These are phyloP conservation scores for Syngnathus scovelli DNA, from an alignment of 2,113 vertebrate genomes.

Conservation along the genomic window DNA sequence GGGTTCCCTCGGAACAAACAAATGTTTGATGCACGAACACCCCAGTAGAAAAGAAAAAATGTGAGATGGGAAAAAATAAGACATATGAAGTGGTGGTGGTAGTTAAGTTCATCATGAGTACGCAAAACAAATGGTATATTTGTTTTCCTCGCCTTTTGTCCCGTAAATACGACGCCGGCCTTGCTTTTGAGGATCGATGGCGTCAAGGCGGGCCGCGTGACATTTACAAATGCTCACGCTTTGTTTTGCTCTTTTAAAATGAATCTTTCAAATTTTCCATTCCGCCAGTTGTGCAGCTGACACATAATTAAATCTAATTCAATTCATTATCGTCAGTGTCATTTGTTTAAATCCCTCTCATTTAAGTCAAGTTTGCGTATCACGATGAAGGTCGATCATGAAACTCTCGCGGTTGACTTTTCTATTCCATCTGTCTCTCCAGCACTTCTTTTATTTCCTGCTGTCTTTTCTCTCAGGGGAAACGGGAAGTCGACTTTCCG, in stretches of 20 bases:
- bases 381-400: slow-evolving; percentile 28
- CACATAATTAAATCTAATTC: slow-evolving; percentile 42
- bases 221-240: slow-evolving; percentile 21
- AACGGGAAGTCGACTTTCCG: slow-evolving; percentile 8
- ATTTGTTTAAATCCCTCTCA: slow-evolving; percentile 21
- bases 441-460: background rate
- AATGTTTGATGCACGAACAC: background rate
- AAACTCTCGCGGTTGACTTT: slow-evolving; percentile 13
- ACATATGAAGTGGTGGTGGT: background rate
- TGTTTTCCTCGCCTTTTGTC: background rate
- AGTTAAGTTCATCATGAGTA: no score
- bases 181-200: slow-evolving; percentile 7
- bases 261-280: slow-evolving; percentile 30
- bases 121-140: background rate
- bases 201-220: background rate
- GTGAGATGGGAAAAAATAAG: background rate
- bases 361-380: background rate
- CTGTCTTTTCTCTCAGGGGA: slow-evolving; percentile 22
- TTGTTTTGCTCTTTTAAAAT: slow-evolving; percentile 13
- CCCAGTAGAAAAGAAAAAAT: background rate
- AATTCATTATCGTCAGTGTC: slow-evolving; percentile 15
- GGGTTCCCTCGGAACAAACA: background rate
- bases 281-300: slow-evolving; percentile 22
- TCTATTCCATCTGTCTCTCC: slow-evolving; percentile 19
- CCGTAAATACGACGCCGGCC: slow-evolving; percentile 16